Evolutionary conservation across 2,888 invertebrate genomes (phyloP), one percentile per base, ranked within the genome.

Genomic region (Linnaemya vulpina): DNA sequence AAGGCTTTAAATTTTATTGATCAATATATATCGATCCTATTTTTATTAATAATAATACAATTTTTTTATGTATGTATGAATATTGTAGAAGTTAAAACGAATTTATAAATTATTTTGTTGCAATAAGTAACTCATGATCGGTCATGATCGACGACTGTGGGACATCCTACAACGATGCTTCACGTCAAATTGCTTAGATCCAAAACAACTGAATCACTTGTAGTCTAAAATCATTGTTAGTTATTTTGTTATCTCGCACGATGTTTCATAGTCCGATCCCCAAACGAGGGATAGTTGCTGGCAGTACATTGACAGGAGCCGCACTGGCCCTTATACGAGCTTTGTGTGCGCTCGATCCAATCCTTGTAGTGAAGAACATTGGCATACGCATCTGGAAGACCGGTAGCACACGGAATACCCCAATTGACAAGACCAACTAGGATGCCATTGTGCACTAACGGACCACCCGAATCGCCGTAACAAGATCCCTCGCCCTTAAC

Each of bases 401-500:
- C 91, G 0, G 83, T 0, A 3, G 90, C 92, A 70, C 92, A 92
- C 0, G 92, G 92, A 22, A 86, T 58, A 3, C 92, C 92, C 90
- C 90, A 92, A 74, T 92, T 92, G 0, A 92, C 92, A 53, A 92
- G 8, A 0, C 90, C 92, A 0, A 89, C 89, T 9, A 92, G n/a
- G 5, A 81, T 35, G 1, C 88, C 89, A n/a, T 90, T 85, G 30
- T 74, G 78, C 1, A 88, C 88, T 11, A 92, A 51, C 1, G 92
- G 92, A 11, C 91, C 90, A 11, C 92, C 92, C 5, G 90, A 91
- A 78, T 92, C 92, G 3, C 91, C 91, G 76, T 90, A 88, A 49
- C 90, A 91, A 0, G 88, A 93, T 0, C 94, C 94, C 86, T 93
- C 92, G 0, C 94, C 94, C 0, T 89, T 86, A 35, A 92, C 90